Conservation (phyloP, 2,113 vertebrate genomes). For the Stegastes partitus region DNA sequence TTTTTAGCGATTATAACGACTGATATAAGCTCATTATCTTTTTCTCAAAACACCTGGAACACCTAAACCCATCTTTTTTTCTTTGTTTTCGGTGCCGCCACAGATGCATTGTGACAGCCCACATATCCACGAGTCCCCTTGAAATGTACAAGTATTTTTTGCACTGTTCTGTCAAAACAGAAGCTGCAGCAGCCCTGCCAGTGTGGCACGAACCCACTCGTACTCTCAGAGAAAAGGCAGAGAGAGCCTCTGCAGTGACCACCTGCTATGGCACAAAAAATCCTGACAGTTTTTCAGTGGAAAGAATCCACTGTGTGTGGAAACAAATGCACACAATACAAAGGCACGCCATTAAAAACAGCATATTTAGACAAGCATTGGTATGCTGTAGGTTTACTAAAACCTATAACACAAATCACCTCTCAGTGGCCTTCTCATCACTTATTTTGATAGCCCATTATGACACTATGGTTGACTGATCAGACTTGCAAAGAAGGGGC, state of each 20-base stretch:
- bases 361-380: conserved; percentile 6
- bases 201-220: conserved; percentile 49
- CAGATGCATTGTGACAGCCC: conserved; percentile 46
- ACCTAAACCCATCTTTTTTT: conserved; percentile 4
- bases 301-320: not conserved
- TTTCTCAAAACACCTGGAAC: no score
- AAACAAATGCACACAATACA: not conserved
- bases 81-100: conserved; percentile 6
- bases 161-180: conserved; percentile 47
- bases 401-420: not conserved
- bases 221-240: conserved; percentile 43
- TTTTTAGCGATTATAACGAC: not conserved
- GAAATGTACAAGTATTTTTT: conserved; percentile 58
- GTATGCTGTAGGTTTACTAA: not conserved
- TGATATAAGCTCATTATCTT: not conserved
- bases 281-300: not conserved
- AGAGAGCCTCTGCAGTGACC: conserved; percentile 33
- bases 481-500: conserved; percentile 55
- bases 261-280: conserved; percentile 37
- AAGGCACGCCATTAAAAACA: not conserved
- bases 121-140: conserved; percentile 52
- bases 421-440: conserved; percentile 5
- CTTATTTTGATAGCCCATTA: conserved; percentile 47
- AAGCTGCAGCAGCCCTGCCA: conserved; percentile 20
- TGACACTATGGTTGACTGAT: conserved; percentile 43